Evolutionary conservation across 2,888 invertebrate genomes (phyloP).

Genomic region (Latrodectus hesperus): DNA sequence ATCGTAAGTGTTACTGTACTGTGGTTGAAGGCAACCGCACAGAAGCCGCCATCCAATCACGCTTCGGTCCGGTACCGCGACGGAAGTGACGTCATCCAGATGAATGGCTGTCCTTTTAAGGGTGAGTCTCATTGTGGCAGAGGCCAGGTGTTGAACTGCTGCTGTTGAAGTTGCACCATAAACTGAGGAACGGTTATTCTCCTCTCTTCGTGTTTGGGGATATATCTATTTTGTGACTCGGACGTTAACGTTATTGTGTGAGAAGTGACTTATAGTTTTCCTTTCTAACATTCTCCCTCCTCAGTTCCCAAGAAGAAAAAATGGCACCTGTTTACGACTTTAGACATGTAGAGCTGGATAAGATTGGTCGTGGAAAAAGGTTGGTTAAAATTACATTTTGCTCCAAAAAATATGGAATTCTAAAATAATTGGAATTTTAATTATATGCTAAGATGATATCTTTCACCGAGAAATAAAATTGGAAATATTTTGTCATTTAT

Average conservation of each 20-base stretch:
- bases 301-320: not conserved
- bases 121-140: conserved; percentile 59
- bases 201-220: not conserved
- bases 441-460: too few species aligned
- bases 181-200: not conserved
- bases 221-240: too few species aligned
- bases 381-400: conserved; percentile 19
- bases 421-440: too few species aligned
- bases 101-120: conserved; percentile 67
- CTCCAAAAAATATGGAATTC: not conserved
- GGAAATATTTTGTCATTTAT: too few species aligned
- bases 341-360: conserved; percentile 68
- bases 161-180: conserved; percentile 5
- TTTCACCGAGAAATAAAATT: too few species aligned
- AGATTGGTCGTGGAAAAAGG: conserved; percentile 68
- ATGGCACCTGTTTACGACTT: conserved; percentile 69
- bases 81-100: conserved; percentile 62
- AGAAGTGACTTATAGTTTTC: not conserved
- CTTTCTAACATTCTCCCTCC: not conserved
- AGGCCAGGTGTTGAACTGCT: conserved; percentile 52
- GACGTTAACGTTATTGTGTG: not conserved
- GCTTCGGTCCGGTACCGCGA: conserved; percentile 9
- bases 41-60: conserved; percentile 42
- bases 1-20: not conserved
- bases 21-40: conserved; percentile 28